Percentiles rank a stretch among this genome's conserved stretches.
Conservation (phyloP, 2,888 invertebrate species). For the Limenitis arthemis region DNA sequence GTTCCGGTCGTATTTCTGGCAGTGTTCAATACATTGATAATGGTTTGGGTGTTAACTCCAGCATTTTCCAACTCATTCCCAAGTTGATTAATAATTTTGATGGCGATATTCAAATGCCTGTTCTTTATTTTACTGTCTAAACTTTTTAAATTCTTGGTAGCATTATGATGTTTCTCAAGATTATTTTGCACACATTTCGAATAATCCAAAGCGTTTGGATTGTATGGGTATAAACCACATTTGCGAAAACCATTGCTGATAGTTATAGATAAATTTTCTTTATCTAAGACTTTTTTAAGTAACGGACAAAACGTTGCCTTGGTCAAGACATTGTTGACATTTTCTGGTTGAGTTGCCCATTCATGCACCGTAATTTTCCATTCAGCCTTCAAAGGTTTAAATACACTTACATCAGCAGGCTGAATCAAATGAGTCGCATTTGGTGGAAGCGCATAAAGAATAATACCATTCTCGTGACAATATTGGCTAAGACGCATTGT, state of each 20-base stretch:
- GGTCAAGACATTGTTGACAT: background rate
- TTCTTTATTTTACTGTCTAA: background rate
- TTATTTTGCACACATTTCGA: slow-evolving; percentile 1
- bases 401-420: too few species aligned
- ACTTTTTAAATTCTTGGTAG: background rate
- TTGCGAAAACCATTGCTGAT: slow-evolving; percentile 1
- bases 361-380: background rate
- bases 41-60: too few species aligned
- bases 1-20: too few species aligned
- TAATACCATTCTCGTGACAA: too few species aligned
- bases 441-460: too few species aligned
- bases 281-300: background rate
- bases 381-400: background rate
- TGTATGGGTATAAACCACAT: background rate
- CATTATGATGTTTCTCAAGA: slow-evolving; percentile 1
- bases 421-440: too few species aligned
- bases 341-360: background rate
- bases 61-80: too few species aligned
- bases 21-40: too few species aligned
- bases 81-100: background rate
- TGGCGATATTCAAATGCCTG: background rate
- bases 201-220: slow-evolving; percentile 1
- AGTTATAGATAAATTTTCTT: background rate
- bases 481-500: too few species aligned
- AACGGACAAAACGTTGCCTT: background rate